phyloP scores from a whole-genome alignment of 2,797 vertebrate genomes.

The Megaceryle alcyon region DNA sequence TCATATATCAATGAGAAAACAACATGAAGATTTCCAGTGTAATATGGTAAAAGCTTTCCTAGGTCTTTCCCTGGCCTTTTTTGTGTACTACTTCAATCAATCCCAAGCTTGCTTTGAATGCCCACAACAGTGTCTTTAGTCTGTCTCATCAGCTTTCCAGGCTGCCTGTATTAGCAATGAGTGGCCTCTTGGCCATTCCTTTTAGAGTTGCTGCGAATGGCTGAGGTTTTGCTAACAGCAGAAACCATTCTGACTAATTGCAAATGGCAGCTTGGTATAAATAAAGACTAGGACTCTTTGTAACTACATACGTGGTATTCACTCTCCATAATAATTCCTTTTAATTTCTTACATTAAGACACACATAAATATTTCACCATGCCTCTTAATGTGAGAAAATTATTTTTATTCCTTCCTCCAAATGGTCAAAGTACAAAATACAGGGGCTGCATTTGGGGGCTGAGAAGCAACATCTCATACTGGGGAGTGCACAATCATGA shows the following conservation, averaged over 20 bases:
- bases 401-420: not conserved
- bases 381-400: not conserved
- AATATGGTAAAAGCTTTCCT: not conserved
- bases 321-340: not conserved
- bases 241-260: not conserved
- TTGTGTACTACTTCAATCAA: not conserved
- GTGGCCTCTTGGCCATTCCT: not conserved
- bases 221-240: not conserved
- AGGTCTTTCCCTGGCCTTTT: not conserved
- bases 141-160: not conserved
- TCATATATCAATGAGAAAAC: not conserved
- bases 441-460: not conserved
- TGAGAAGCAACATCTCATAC: not conserved
- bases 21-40: not conserved
- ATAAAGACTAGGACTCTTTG: not conserved
- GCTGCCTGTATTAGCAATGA: not conserved
- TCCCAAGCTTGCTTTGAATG: not conserved
- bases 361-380: not conserved
- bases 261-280: not conserved
- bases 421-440: not conserved
- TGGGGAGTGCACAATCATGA: accelerated
- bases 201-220: not conserved
- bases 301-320: not conserved
- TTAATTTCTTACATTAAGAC: not conserved
- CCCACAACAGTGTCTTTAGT: not conserved